A percentile compares a stretch with the other conserved stretches of the same genome.
Evolutionary conservation across 2,888 invertebrate genomes (phyloP).

Genomic region (Imbricaverruca yamaguchii): DNA sequence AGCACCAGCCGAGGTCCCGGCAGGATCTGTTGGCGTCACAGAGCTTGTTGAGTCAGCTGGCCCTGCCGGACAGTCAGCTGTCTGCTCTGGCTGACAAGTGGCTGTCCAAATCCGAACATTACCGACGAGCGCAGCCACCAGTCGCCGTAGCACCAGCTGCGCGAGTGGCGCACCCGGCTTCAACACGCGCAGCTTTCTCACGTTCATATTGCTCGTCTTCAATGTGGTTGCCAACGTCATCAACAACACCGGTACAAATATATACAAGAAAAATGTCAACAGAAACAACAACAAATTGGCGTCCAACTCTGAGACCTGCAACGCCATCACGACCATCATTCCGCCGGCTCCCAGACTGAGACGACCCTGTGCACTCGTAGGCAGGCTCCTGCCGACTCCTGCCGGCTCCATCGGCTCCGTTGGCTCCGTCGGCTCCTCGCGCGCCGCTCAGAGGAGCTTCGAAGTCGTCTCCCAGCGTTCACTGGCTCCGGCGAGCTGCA

Average conservation of each 20-base stretch:
- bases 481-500: neutral
- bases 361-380: neutral
- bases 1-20: too few species aligned
- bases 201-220: constrained; percentile 29
- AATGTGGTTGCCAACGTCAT: constrained; percentile 28
- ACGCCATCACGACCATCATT: constrained; percentile 26
- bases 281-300: constrained; percentile 26
- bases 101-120: neutral
- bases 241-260: constrained; percentile 29
- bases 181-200: constrained; percentile 29
- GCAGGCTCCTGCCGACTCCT: neutral
- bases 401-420: neutral
- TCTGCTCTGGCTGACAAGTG: constrained; percentile 4
- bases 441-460: constrained; percentile 17
- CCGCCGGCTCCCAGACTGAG: constrained; percentile 25
- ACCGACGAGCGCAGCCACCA: neutral
- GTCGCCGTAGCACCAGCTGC: neutral
- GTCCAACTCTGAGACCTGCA: constrained; percentile 28
- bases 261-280: constrained; percentile 28
- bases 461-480: neutral
- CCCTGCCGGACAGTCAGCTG: constrained; percentile 19
- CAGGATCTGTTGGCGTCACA: constrained; percentile 2
- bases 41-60: neutral
- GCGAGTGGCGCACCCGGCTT: constrained; percentile 25
- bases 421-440: constrained; percentile 18